These are phyloP conservation scores for Myioborus melanocephalus DNA, from an alignment of 2,797 vertebrate species.

Conservation along the genomic window DNA sequence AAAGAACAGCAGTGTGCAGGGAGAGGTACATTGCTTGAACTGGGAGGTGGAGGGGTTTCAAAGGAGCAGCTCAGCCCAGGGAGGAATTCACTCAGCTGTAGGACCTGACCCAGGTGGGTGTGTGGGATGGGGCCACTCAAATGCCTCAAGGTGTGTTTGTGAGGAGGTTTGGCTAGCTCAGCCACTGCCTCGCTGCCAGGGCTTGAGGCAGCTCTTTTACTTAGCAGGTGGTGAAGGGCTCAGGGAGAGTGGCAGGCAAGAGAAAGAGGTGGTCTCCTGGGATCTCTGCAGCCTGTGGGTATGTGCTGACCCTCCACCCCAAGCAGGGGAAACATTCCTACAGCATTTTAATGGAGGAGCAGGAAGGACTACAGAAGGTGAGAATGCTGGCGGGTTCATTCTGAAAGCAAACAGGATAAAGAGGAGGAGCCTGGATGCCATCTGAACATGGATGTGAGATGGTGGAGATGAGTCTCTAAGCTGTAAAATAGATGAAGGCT, in stretches of 20 bases:
- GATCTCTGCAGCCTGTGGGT: background rate
- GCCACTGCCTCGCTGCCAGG: background rate
- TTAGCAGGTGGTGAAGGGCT: background rate
- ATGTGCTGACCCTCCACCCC: background rate
- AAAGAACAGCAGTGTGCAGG: background rate
- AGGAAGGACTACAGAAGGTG: background rate
- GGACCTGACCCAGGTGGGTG: background rate
- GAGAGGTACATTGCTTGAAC: background rate
- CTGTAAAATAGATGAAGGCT: background rate
- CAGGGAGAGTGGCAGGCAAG: rapidly evolving
- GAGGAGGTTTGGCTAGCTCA: background rate
- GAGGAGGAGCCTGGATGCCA: background rate
- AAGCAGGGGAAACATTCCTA: background rate
- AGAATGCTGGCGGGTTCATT: background rate
- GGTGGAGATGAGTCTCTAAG: background rate
- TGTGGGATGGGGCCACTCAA: background rate
- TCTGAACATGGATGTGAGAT: background rate
- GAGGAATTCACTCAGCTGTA: background rate
- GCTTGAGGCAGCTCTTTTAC: background rate
- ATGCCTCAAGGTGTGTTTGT: background rate
- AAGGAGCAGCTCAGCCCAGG: background rate
- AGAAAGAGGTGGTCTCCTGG: background rate
- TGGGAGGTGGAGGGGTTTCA: background rate
- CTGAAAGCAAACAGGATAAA: background rate
- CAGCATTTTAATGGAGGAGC: background rate